Evolutionary conservation across 1,140 invertebrate genomes (phyloP).

Genomic region (Drosophila chauvacae): DNA sequence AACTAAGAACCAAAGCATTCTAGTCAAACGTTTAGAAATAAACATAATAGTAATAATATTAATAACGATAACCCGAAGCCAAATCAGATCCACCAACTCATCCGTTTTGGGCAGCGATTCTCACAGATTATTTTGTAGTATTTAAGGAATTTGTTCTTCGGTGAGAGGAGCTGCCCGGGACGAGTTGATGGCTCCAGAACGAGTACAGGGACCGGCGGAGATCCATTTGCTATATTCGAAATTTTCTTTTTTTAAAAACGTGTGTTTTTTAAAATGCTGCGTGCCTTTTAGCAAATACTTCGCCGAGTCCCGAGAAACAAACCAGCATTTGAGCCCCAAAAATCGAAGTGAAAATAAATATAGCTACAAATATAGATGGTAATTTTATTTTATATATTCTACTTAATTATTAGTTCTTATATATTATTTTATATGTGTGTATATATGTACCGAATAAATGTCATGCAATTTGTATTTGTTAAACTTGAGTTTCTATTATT

Average conservation of each 20-base stretch:
- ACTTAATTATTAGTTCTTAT: slow-evolving; percentile 58
- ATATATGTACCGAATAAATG: slow-evolving; percentile 66
- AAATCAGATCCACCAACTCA: slow-evolving; percentile 22
- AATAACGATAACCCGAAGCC: slow-evolving; percentile 16
- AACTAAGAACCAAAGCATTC: slow-evolving; percentile 50
- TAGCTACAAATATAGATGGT: slow-evolving; percentile 40
- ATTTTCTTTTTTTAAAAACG: slow-evolving; percentile 78
- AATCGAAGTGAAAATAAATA: slow-evolving; percentile 17
- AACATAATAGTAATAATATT: slow-evolving; percentile 12
- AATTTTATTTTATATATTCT: slow-evolving; percentile 56
- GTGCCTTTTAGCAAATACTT: slow-evolving; percentile 80
- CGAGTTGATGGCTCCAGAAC: slow-evolving; percentile 28
- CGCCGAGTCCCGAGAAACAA: slow-evolving; percentile 35
- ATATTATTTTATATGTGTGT: slow-evolving; percentile 57
- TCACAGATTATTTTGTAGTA: slow-evolving; percentile 72
- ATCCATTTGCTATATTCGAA: slow-evolving; percentile 69
- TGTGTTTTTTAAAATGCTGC: slow-evolving; percentile 83
- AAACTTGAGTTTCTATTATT: slow-evolving; percentile 51
- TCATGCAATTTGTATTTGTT: slow-evolving; percentile 63
- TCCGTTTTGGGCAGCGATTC: slow-evolving; percentile 17
- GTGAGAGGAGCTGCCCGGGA: slow-evolving; percentile 11
- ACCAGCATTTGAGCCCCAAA: slow-evolving; percentile 22
- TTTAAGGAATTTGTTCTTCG: slow-evolving; percentile 74
- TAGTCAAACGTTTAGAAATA: slow-evolving; percentile 65
- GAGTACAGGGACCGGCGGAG: slow-evolving; percentile 39